Conservation (phyloP, 2,113 vertebrate species). For the Chlamydotis undulata region DNA sequence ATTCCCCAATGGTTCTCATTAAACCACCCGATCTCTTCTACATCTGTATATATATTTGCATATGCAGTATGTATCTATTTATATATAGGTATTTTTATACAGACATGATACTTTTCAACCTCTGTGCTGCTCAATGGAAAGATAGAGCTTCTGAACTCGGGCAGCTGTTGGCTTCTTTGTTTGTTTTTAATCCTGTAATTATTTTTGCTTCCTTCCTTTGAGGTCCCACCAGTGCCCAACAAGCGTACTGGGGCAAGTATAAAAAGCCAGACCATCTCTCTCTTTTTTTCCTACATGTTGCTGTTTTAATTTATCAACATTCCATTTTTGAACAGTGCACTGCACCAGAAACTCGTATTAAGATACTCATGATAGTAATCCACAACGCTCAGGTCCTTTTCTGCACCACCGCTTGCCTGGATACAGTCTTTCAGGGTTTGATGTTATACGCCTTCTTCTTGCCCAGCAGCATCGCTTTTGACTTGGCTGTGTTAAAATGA, state of each 20-base stretch:
- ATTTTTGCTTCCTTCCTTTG: neutral
- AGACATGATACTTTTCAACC: neutral
- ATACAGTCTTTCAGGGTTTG: neutral
- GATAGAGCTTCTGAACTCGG: neutral
- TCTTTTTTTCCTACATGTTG: neutral
- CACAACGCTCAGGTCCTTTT: neutral
- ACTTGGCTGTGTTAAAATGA: neutral
- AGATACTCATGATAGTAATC: neutral
- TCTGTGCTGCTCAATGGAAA: neutral
- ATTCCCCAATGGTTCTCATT: fast-evolving
- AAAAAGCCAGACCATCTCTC: neutral
- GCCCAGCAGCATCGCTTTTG: neutral
- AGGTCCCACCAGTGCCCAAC: neutral
- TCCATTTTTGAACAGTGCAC: neutral
- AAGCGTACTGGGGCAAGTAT: neutral
- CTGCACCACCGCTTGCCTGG: neutral
- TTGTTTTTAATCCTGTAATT: neutral
- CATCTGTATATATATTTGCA: neutral
- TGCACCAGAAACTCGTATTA: neutral
- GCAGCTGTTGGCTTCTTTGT: neutral
- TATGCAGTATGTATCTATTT: neutral
- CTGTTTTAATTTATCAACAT: neutral
- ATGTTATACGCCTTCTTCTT: neutral
- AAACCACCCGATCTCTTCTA: neutral
- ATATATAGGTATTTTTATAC: neutral